Evolutionary conservation across 2,888 invertebrate genomes (phyloP).

Genomic region (Leptopilina drosophilae): DNA sequence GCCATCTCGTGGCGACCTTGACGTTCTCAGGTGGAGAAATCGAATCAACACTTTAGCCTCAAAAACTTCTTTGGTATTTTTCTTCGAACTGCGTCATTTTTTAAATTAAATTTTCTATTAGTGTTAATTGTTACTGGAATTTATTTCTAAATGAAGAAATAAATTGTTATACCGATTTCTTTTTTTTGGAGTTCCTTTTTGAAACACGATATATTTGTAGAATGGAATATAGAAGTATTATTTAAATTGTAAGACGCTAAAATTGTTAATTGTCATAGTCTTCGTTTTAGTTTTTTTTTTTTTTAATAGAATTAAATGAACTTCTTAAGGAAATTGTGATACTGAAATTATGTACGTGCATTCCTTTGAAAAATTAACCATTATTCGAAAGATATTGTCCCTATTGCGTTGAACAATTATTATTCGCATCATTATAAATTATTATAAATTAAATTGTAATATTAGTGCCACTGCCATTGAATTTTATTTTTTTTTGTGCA

Average conservation of each 20-base stretch:
- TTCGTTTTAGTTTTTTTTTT: slow-evolving; percentile 2
- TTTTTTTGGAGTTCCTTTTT: slow-evolving; percentile 15
- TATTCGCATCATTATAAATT: no score
- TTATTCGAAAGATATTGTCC: slow-evolving; percentile 27
- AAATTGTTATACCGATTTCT: background rate
- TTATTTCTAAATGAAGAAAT: background rate
- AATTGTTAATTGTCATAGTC: slow-evolving; percentile 21
- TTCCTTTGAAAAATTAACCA: slow-evolving; percentile 15
- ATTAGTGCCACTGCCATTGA: slow-evolving; percentile 1
- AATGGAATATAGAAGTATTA: slow-evolving; percentile 27
- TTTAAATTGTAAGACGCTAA: slow-evolving; percentile 43
- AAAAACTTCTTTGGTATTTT: no score
- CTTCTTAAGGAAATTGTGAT: slow-evolving; percentile 38
- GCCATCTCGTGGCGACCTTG: no score
- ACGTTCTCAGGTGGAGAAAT: no score
- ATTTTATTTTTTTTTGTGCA: slow-evolving; percentile 10
- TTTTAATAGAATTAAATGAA: background rate
- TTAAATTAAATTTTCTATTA: no score
- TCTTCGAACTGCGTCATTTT: no score
- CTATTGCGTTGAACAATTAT: background rate
- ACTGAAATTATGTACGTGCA: slow-evolving; percentile 40
- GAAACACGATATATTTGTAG: slow-evolving; percentile 13
- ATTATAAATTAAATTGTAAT: background rate
- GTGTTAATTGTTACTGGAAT: no score
- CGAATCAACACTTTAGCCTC: no score